Base-by-base conservation (phyloP, 2,113 vertebrate genomes). In the Corythoichthys intestinalis region DNA sequence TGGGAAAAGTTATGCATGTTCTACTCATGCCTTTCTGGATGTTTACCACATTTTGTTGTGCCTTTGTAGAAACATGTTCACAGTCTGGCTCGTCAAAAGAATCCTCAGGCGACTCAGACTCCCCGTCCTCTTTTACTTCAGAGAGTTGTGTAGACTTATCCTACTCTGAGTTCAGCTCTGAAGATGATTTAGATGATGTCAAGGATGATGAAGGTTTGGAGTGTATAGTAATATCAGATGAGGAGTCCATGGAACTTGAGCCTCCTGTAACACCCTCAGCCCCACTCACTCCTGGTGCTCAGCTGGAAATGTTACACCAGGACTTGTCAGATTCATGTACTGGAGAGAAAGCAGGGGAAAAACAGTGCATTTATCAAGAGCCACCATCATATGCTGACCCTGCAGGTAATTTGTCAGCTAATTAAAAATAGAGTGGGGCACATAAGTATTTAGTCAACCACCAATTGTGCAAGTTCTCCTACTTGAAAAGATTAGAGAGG, bases 111-210 rank as follows among this genome's bases (percentile, higher is more conserved):
- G 79, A 83, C 41, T 85, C 73, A 0, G 88, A 90, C 50, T 86
- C 79, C 2, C 79, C 79, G 0, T 81, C 81, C 28, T 86, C 75
- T 3, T 93, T 91, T 90, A 62, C 91, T 88, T 1, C 93, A 0
- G 90, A 90, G 2, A 91, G 92, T 48, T 92, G 87, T 0, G 93
- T 93, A 0, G 91, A 93, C 63, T 74, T 52, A 0, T 78, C 54
- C 44, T 70, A 11, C 53, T 79, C 74, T 39, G 66, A 84, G 70
- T 61, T 84, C 37, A 78, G 81, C 48, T 72, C 72, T 38, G 80
- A 78, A 0, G 89, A 88, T 0, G 93, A 92, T 0, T 87, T 82
- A 67, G 75, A 81, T 2, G 47, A 38, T 9, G 4, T 17, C 3
- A 35, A 38, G 34, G 69, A 41, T 57, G 75, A 65, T 34, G 65